Conservation (phyloP, 1,140 invertebrate species). For the Nixonia krombeini region DNA sequence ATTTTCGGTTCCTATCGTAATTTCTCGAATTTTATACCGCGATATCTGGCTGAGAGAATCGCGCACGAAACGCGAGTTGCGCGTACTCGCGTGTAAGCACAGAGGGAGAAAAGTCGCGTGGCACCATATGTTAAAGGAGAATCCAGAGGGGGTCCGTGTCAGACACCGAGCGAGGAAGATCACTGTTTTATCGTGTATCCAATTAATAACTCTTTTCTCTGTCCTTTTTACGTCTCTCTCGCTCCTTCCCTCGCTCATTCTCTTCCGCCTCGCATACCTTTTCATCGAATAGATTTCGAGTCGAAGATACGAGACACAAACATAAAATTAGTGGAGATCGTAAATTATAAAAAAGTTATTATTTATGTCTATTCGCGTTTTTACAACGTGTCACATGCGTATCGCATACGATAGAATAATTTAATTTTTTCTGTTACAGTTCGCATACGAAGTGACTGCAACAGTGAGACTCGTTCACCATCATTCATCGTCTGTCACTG, state of each 20-base stretch:
- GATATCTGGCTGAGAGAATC: conserved; percentile 36
- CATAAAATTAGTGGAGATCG: no score
- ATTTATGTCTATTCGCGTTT: no score
- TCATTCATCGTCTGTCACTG: no score
- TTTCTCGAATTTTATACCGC: conserved; percentile 27
- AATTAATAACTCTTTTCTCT: conserved; percentile 67
- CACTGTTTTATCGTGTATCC: conserved; percentile 70
- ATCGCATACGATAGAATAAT: no score
- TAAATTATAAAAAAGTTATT: no score
- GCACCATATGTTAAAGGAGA: conserved; percentile 63
- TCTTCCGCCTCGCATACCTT: not conserved
- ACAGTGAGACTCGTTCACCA: conserved; percentile 11
- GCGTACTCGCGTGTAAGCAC: conserved; percentile 40
- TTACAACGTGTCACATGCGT: no score
- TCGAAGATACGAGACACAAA: no score
- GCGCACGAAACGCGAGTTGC: conserved; percentile 39
- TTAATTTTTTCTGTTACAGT: conserved; percentile 8
- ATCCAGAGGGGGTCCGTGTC: conserved; percentile 62
- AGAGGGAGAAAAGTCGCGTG: conserved; percentile 62
- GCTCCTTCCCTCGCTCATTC: conserved; percentile 19
- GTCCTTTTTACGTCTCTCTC: conserved; percentile 22
- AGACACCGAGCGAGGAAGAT: conserved; percentile 64
- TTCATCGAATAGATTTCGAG: conserved; percentile 51
- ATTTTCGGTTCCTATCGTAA: conserved; percentile 23
- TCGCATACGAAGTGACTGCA: conserved; percentile 2